Evolutionary conservation across 1,140 invertebrate species (phyloP).

Genomic region (Lasioglossum baleicum): DNA sequence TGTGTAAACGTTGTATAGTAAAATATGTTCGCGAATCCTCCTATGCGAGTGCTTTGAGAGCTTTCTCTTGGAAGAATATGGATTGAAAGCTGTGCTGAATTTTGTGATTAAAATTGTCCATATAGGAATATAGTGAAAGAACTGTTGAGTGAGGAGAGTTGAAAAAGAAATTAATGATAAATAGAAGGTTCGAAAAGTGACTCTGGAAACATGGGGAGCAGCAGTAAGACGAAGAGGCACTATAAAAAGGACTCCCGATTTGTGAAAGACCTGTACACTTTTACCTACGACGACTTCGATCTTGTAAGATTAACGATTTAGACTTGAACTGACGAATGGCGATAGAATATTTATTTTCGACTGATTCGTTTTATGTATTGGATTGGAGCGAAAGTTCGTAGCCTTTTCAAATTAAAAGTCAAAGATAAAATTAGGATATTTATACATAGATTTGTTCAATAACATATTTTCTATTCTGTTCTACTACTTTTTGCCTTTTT

Average conservation of each 20-base stretch:
- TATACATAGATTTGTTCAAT: too few relatives aligned
- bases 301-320: conserved; percentile 65
- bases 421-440: too few relatives aligned
- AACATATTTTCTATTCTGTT: too few relatives aligned
- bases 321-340: conserved; percentile 17
- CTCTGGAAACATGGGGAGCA: conserved; percentile 72
- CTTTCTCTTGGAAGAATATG: not conserved
- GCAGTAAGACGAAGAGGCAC: conserved; percentile 81
- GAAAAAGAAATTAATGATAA: not conserved
- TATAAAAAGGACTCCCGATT: conserved; percentile 93
- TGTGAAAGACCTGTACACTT: conserved; percentile 89
- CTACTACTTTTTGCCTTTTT: too few relatives aligned
- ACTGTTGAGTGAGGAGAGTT: too few relatives aligned
- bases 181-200: not conserved
- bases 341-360: not conserved
- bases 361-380: not conserved
- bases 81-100: too few relatives aligned
- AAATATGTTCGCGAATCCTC: not conserved
- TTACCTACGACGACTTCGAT: conserved; percentile 87
- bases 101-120: not conserved
- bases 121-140: not conserved
- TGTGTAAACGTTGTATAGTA: not conserved
- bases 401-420: too few relatives aligned
- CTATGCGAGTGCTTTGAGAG: not conserved
- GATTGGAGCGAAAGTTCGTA: too few relatives aligned